A percentile compares a stretch with the other conserved stretches of the same genome.
phyloP scores from a whole-genome alignment of 2,113 vertebrate genomes.

The Falcunculus frontatus region DNA sequence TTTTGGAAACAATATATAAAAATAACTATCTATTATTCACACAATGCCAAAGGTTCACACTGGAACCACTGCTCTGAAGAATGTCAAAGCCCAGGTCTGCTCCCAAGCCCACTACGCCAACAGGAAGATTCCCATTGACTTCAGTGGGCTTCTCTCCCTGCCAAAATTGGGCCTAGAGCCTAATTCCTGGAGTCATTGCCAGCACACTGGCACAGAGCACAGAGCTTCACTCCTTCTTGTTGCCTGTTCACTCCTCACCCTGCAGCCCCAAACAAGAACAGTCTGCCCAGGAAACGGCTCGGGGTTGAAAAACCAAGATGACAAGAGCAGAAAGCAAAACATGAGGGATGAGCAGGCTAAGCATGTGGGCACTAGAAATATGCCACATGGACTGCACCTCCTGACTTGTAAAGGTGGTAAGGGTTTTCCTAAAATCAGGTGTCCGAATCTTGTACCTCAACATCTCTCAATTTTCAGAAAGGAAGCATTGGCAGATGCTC shows the following conservation, averaged over 20 bases:
- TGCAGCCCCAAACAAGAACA: neutral
- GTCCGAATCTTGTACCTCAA: neutral
- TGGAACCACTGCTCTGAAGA: neutral
- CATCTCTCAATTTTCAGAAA: neutral
- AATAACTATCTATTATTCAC: neutral
- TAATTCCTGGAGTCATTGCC: neutral
- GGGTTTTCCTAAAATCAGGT: neutral
- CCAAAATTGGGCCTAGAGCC: neutral
- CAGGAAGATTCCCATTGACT: neutral
- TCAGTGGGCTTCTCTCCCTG: neutral
- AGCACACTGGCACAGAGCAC: neutral
- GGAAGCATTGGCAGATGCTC: neutral
- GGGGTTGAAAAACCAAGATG: neutral
- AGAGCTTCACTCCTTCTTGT: neutral
- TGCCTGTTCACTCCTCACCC: accelerated
- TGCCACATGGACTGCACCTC: neutral
- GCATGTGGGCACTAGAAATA: neutral
- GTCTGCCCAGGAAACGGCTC: neutral
- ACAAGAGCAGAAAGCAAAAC: neutral
- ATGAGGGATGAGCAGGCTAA: neutral
- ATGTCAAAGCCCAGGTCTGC: neutral
- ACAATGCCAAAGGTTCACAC: neutral
- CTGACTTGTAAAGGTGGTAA: neutral
- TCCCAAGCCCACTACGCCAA: neutral
- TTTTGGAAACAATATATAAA: neutral